Percentiles rank a stretch among this genome's conserved stretches.
Evolutionary conservation across 2,888 invertebrate genomes (phyloP).

Genomic region (Dysmachus trigonus): DNA sequence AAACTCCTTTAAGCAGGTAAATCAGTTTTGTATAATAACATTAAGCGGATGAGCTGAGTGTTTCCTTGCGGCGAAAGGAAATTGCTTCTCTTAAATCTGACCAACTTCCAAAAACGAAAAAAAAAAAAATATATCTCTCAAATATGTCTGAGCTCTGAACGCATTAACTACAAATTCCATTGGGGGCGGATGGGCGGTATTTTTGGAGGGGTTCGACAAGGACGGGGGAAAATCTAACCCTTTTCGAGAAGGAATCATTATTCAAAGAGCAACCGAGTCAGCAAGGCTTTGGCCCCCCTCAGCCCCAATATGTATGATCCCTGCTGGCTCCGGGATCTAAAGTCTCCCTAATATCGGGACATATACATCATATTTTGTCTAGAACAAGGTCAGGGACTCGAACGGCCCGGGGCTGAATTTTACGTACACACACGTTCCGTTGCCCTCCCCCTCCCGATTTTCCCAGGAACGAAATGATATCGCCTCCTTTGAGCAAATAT

Average conservation of each 20-base stretch:
- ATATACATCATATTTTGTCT: conserved; percentile 28
- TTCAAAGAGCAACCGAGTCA: conserved; percentile 9
- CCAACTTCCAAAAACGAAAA: background rate
- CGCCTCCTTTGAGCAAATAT: background rate
- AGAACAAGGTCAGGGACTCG: conserved; percentile 25
- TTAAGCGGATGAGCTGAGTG: background rate
- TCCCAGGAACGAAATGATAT: conserved; percentile 18
- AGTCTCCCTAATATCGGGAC: conserved; percentile 4
- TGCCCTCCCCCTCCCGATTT: background rate
- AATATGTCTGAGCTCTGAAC: conserved; percentile 25
- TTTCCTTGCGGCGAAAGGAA: conserved; percentile 8
- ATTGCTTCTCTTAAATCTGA: conserved; percentile 23
- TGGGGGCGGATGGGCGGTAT: background rate
- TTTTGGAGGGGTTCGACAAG: no score
- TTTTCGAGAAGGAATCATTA: conserved; percentile 20
- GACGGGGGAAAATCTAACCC: background rate
- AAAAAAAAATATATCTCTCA: background rate
- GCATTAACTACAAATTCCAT: conserved; percentile 30
- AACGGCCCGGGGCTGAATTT: background rate
- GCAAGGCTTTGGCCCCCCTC: no score
- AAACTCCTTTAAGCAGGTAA: conserved; percentile 18
- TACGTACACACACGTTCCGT: background rate
- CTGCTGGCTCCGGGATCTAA: background rate
- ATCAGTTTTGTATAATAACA: conserved; percentile 28
- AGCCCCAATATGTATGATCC: background rate